phyloP scores from a whole-genome alignment of 2,113 vertebrate genomes.

The Hyperoodon ampullatus region DNA sequence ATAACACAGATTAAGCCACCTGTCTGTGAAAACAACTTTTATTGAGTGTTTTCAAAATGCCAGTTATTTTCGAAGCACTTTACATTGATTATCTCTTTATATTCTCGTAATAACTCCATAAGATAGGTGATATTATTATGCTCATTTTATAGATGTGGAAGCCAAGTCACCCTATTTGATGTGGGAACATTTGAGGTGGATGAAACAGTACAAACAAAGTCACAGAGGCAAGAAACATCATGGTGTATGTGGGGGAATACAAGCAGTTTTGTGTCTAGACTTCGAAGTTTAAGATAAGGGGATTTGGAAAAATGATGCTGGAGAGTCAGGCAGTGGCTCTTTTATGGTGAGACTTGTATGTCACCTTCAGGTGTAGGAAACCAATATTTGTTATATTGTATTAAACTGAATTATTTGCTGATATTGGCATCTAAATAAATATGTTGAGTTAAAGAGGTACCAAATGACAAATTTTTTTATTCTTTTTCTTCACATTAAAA shows the following conservation, averaged over 20 bases:
- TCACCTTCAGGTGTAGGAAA: neutral
- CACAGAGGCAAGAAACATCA: neutral
- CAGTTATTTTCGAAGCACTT: neutral
- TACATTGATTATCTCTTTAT: constrained; percentile 22
- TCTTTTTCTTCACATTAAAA: too few relatives aligned
- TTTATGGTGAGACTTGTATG: neutral
- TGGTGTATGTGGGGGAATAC: neutral
- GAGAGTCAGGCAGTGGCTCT: neutral
- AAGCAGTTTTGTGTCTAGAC: neutral
- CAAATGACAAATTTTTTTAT: neutral
- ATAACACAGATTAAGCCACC: neutral
- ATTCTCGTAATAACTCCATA: neutral
- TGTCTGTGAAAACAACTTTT: neutral
- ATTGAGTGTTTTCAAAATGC: neutral
- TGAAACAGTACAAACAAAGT: neutral
- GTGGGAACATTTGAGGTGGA: neutral
- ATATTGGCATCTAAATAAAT: neutral
- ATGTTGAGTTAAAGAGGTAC: neutral
- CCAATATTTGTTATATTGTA: neutral
- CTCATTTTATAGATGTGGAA: neutral
- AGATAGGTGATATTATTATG: neutral
- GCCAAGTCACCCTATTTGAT: neutral
- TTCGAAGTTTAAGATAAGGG: neutral
- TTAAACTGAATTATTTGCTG: constrained; percentile 18
- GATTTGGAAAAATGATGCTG: neutral